Conservation (phyloP, 2,797 vertebrate species). For the Acrocephalus scirpaceus region DNA sequence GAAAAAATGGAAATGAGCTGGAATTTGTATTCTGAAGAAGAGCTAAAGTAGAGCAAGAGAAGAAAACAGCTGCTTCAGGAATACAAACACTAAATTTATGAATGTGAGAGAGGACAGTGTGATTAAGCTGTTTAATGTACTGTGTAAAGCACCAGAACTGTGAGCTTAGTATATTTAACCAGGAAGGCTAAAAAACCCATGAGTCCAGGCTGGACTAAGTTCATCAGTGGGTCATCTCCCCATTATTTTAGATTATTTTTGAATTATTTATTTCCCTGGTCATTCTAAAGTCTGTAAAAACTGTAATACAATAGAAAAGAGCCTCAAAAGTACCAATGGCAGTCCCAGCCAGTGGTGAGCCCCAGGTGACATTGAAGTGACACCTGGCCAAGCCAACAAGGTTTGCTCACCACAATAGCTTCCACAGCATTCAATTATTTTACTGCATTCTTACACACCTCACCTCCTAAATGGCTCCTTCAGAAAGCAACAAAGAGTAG, state of each 20-base stretch:
- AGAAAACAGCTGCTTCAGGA: slow-evolving; percentile 35
- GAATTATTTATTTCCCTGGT: not conserved
- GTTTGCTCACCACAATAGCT: not conserved
- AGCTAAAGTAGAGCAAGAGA: slow-evolving; percentile 27
- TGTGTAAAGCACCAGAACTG: slow-evolving; percentile 44
- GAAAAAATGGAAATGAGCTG: slow-evolving; percentile 63
- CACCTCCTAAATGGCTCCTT: not conserved
- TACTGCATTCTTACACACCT: not conserved
- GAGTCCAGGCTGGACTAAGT: not conserved
- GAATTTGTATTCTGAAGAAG: slow-evolving; percentile 57
- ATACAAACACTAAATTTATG: slow-evolving; percentile 59
- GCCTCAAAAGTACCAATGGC: not conserved
- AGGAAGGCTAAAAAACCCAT: not conserved
- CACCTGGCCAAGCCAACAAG: not conserved
- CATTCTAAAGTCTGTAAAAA: not conserved
- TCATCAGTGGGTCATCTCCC: not conserved
- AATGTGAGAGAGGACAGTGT: slow-evolving; percentile 48
- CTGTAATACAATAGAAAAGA: not conserved
- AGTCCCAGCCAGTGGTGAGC: not conserved
- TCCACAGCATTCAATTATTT: not conserved
- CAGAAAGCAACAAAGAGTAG: not conserved
- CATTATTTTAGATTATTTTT: not conserved
- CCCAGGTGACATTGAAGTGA: not conserved
- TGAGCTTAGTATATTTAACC: slow-evolving; percentile 35
- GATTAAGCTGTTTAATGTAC: slow-evolving; percentile 61